Evolutionary conservation across 2,797 vertebrate genomes (phyloP), one percentile per base, ranked within the genome.

Genomic region (Acrossocheilus fasciatus): DNA sequence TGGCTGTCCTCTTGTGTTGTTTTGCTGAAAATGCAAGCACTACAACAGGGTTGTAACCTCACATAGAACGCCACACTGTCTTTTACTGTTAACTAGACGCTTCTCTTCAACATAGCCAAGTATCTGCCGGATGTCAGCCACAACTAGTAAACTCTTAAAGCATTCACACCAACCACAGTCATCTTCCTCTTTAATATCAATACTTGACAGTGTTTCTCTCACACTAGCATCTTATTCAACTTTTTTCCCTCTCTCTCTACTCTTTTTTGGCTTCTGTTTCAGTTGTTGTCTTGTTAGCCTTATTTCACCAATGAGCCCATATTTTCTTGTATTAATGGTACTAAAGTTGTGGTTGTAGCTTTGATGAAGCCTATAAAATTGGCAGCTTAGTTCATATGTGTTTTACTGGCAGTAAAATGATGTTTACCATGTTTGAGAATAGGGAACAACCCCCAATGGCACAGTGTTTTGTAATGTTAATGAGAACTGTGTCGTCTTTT

Each of bases 371-470:
- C 88, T 87, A 86, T 95, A 92, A 95, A 94, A 93, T 92, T 94
- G 92, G 86, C 89, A 92, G 93, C 91, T 95, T 95, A 92, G 92
- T 96, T 95, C 90, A 93, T 96, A 95, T 92, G 26, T 93, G 81
- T 88, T 96, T 95, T 95, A 96, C 91, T 89, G 93, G 92, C 93
- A 93, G 92, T 96, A 95, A 96, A 45, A 96, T 87, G 82, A 92
- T 96, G 93, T 96, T 97, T 97, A 96, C 92, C 89, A 86, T 93
- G 91, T 94, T 95, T 93, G 91, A 91, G 91, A 93, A 90, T 92
- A 91, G 89, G 70, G 87, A 90, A 85, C 90, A 43, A 89, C 92
- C 91, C 87, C 88, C 89, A 72, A 68, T 86, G 68, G 30, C 75
- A 92, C 91, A 89, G 87, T 91, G 86, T 74, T 88, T 87, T 89